Conservation (phyloP, 1,140 invertebrate genomes). For the Bombus turneri region DNA sequence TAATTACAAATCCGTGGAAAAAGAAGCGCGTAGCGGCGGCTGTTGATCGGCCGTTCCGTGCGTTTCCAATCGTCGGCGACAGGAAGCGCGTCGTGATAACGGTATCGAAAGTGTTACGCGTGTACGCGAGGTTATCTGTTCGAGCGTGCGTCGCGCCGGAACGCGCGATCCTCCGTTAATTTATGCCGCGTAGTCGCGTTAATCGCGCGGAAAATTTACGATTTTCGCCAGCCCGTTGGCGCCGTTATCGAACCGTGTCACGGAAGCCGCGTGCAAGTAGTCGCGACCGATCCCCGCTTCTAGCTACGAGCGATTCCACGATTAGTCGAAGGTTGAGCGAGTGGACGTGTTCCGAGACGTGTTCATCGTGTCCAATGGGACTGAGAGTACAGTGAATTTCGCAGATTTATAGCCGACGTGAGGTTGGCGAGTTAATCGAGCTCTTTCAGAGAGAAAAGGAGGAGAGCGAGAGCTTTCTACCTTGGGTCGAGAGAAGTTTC, state of each 20-base stretch:
- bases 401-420: constrained; percentile 5
- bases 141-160: background rate
- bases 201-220: constrained; percentile 57
- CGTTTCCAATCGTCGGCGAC: constrained; percentile 26
- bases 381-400: background rate
- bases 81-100: constrained; percentile 69
- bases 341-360: background rate
- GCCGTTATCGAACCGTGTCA: constrained; percentile 34
- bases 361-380: background rate
- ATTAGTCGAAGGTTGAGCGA: background rate
- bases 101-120: constrained; percentile 70
- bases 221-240: constrained; percentile 24
- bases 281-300: constrained; percentile 9
- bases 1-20: background rate
- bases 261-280: constrained; percentile 43
- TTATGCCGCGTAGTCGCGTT: constrained; percentile 39
- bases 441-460: background rate
- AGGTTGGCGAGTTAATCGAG: constrained; percentile 13
- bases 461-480: background rate
- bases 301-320: background rate
- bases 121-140: constrained; percentile 54
- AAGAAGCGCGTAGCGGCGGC: background rate
- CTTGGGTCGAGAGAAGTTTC: constrained; percentile 11
- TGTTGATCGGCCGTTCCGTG: background rate
- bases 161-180: constrained; percentile 45